Evolutionary conservation across 2,888 invertebrate species (phyloP).

Genomic region (Agrochola lota): DNA sequence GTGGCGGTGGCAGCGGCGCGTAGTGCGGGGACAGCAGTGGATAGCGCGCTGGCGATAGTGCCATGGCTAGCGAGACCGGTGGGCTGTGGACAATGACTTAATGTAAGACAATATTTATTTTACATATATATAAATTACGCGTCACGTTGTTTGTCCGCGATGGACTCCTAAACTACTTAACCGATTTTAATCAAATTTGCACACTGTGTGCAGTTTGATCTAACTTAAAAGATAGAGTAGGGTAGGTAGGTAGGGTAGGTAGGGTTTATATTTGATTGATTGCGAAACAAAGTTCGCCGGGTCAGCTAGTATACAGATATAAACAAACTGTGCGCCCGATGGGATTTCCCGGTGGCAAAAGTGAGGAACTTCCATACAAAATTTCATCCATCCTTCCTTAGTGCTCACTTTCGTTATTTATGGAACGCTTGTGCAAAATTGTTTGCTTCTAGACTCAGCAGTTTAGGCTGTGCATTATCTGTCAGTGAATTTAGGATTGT

Average conservation of each 20-base stretch:
- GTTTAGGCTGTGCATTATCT: not conserved
- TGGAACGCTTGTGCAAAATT: not conserved
- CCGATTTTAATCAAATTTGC: too few species aligned
- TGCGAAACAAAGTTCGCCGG: too few species aligned
- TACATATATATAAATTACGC: too few species aligned
- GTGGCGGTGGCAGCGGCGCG: slow-evolving; percentile 91
- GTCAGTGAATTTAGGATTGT: too few species aligned
- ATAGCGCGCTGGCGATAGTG: slow-evolving; percentile 88
- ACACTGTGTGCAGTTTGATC: too few species aligned
- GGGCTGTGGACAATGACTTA: slow-evolving; percentile 89
- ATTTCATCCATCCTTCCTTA: not conserved
- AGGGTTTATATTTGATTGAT: too few species aligned
- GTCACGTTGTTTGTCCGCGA: too few species aligned
- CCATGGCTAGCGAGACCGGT: slow-evolving; percentile 94
- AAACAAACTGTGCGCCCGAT: not conserved
- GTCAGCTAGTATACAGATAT: too few species aligned
- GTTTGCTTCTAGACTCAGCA: not conserved
- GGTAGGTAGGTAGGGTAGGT: too few species aligned
- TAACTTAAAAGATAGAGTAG: too few species aligned
- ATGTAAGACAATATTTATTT: not conserved
- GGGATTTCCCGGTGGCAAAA: not conserved
- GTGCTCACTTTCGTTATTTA: not conserved
- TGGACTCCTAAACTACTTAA: too few species aligned
- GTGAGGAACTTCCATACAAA: not conserved
- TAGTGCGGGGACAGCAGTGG: slow-evolving; percentile 93